Evolutionary conservation across 2,797 vertebrate species (phyloP).

Genomic region (Myotis pilosus): DNA sequence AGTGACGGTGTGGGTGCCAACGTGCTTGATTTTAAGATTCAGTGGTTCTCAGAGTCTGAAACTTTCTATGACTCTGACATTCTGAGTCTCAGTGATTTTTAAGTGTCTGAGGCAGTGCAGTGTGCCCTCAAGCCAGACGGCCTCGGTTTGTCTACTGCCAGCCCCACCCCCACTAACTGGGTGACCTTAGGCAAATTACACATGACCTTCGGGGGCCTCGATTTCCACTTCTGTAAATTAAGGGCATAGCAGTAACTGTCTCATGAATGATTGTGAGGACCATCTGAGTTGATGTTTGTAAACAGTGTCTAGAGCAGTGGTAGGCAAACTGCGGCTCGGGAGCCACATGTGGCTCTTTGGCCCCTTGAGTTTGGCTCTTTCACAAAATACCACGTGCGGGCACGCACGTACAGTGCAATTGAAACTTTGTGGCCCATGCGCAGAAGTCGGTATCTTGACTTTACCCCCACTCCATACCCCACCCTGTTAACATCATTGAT

Average conservation of each 20-base stretch:
- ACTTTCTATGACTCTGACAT: neutral
- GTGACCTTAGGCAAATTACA: neutral
- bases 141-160: neutral
- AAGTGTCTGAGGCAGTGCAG: neutral
- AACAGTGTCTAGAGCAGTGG: neutral
- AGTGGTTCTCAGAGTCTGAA: neutral
- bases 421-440: too few relatives aligned
- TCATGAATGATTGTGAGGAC: neutral
- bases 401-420: too few relatives aligned
- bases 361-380: too few relatives aligned
- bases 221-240: neutral
- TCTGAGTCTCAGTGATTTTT: neutral
- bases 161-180: neutral
- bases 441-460: too few relatives aligned
- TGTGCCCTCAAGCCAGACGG: neutral
- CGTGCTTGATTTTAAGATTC: neutral
- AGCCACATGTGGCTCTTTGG: too few relatives aligned
- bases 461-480: too few relatives aligned
- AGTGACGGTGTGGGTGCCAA: neutral
- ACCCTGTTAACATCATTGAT: too few relatives aligned
- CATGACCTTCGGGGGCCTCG: neutral
- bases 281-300: neutral
- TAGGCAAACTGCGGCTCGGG: too few relatives aligned
- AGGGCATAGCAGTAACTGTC: neutral
- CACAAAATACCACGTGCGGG: too few relatives aligned